Conservation (phyloP, 2,113 vertebrate genomes). For the Gavia stellata region DNA sequence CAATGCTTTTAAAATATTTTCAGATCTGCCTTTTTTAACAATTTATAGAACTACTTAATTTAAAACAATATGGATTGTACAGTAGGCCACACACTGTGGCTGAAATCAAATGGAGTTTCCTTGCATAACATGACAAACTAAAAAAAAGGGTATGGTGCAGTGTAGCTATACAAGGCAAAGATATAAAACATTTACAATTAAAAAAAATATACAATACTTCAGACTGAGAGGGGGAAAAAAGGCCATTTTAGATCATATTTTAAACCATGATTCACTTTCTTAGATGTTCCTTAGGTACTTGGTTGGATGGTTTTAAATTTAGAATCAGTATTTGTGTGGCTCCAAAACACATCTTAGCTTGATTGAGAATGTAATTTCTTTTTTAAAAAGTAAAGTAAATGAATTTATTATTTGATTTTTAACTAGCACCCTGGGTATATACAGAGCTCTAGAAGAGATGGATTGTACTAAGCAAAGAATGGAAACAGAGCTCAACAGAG, state of each 20-base stretch:
- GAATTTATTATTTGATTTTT: not conserved
- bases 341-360: conserved; percentile 2
- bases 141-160: not conserved
- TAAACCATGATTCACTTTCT: not conserved
- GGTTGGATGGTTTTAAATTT: conserved; percentile 18
- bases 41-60: conserved; percentile 7
- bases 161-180: not conserved
- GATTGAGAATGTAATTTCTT: not conserved
- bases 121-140: conserved; percentile 1
- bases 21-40: conserved; percentile 32
- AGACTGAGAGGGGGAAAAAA: not conserved
- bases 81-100: not conserved
- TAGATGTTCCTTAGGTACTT: not conserved
- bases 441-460: not conserved
- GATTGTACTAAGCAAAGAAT: not conserved
- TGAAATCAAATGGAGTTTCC: not conserved
- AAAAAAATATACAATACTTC: not conserved
- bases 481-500: not conserved
- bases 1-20: conserved; percentile 43
- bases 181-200: not conserved
- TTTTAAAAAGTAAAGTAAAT: not conserved
- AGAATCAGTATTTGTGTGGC: conserved; percentile 29
- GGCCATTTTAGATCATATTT: not conserved
- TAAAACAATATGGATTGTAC: conserved; percentile 16
- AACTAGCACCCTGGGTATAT: not conserved